Percentiles rank a stretch among this genome's conserved stretches.
Conservation (phyloP, 2,888 invertebrate genomes). For the Noctua janthe region DNA sequence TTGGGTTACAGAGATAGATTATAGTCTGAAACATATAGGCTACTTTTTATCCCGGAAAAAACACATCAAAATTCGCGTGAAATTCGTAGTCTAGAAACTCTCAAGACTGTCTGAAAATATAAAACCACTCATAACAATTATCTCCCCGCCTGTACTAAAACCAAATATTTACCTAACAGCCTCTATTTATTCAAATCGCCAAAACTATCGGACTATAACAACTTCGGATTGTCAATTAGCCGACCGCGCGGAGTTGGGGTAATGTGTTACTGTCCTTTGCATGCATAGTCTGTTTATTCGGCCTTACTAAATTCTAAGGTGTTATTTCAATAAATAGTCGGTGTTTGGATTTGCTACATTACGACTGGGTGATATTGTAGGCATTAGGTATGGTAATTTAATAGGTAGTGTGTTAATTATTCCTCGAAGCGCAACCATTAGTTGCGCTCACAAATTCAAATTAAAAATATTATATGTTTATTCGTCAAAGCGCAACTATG, state of each 20-base stretch:
- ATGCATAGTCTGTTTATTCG: slow-evolving; percentile 70
- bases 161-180: slow-evolving; percentile 74
- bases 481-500: no score
- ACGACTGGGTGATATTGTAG: neutral
- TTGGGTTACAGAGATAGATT: no score
- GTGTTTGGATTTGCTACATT: slow-evolving; percentile 56
- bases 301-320: slow-evolving; percentile 65
- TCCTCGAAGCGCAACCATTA: no score
- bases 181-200: slow-evolving; percentile 81
- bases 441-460: no score
- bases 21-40: no score
- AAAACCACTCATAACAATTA: slow-evolving; percentile 20
- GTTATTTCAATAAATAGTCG: slow-evolving; percentile 72
- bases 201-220: slow-evolving; percentile 81
- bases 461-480: no score
- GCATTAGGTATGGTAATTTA: slow-evolving; percentile 47
- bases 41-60: no score
- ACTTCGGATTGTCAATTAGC: slow-evolving; percentile 84
- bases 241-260: slow-evolving; percentile 65
- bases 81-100: no score
- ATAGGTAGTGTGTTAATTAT: slow-evolving; percentile 7
- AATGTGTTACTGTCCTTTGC: slow-evolving; percentile 67
- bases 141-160: slow-evolving; percentile 59
- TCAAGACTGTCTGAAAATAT: neutral
- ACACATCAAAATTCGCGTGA: no score